A percentile compares a stretch with the other conserved stretches of the same genome.
phyloP scores from a whole-genome alignment of 1,140 invertebrate genomes.

The Ceratosolen solmsi region DNA sequence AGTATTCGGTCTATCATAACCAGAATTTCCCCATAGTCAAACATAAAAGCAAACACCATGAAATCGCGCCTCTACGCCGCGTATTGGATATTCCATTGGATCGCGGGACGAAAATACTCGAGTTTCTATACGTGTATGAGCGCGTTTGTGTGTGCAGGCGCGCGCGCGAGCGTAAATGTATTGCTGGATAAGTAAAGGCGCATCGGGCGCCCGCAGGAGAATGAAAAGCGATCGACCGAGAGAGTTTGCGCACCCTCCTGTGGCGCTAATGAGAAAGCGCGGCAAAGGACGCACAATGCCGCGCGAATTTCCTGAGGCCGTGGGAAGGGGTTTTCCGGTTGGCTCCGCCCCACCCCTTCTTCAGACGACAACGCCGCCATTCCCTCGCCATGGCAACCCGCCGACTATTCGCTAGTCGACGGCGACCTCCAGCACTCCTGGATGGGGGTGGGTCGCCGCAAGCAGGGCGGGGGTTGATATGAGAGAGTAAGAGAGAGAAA shows the following conservation, averaged over 20 bases:
- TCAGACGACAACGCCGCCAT: neutral
- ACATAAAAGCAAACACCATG: too few relatives aligned
- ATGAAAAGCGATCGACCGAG: neutral
- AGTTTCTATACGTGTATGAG: too few relatives aligned
- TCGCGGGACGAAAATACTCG: too few relatives aligned
- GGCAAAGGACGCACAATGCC: neutral
- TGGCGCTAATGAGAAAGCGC: neutral
- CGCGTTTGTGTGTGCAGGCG: too few relatives aligned
- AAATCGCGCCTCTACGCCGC: too few relatives aligned
- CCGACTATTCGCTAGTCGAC: neutral
- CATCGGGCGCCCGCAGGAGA: neutral
- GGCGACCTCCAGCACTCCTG: neutral
- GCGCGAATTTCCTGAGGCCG: neutral
- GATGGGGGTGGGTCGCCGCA: neutral
- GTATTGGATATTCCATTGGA: too few relatives aligned
- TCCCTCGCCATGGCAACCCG: conserved; percentile 37
- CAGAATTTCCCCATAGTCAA: too few relatives aligned
- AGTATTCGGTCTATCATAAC: too few relatives aligned
- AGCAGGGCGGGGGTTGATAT: neutral
- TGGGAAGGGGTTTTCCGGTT: neutral
- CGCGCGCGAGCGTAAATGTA: too few relatives aligned
- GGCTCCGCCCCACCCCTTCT: neutral
- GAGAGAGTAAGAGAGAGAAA: neutral
- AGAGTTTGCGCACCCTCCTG: neutral
- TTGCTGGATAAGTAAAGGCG: neutral